A percentile compares a stretch with the other conserved stretches of the same genome.
These are phyloP conservation scores for Chiroxiphia lanceolata DNA, from an alignment of 2,797 vertebrate genomes.

Conservation along the genomic window DNA sequence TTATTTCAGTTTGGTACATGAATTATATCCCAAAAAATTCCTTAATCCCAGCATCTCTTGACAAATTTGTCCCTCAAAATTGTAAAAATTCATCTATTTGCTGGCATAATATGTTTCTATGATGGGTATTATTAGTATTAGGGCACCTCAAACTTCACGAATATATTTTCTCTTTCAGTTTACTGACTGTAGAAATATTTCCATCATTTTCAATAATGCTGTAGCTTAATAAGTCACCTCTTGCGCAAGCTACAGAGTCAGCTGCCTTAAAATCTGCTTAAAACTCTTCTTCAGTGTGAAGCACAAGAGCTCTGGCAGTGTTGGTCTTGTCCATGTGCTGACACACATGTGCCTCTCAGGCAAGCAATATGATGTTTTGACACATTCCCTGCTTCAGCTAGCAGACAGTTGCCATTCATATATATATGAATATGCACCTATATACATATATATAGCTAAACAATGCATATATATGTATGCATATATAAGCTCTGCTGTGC, in stretches of 20 bases:
- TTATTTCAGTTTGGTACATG: background rate
- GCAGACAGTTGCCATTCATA: background rate
- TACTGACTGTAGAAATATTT: background rate
- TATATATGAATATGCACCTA: background rate
- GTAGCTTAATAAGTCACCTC: background rate
- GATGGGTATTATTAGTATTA: background rate
- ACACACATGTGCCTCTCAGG: background rate
- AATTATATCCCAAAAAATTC: background rate
- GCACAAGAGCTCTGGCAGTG: background rate
- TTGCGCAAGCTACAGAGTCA: background rate
- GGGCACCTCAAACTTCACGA: background rate
- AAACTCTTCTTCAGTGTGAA: background rate
- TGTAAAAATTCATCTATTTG: background rate
- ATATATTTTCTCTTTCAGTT: background rate
- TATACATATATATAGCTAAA: background rate
- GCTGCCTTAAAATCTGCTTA: background rate
- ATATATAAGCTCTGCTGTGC: background rate
- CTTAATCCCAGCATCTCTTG: background rate
- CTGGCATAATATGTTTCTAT: background rate
- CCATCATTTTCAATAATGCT: background rate
- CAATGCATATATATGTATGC: background rate
- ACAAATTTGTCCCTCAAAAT: background rate
- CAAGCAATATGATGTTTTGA: background rate
- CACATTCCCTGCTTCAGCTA: background rate
- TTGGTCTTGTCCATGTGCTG: background rate